These are phyloP conservation scores for Neodiprion pinetum DNA, from an alignment of 1,140 invertebrate genomes.

Conservation along the genomic window DNA sequence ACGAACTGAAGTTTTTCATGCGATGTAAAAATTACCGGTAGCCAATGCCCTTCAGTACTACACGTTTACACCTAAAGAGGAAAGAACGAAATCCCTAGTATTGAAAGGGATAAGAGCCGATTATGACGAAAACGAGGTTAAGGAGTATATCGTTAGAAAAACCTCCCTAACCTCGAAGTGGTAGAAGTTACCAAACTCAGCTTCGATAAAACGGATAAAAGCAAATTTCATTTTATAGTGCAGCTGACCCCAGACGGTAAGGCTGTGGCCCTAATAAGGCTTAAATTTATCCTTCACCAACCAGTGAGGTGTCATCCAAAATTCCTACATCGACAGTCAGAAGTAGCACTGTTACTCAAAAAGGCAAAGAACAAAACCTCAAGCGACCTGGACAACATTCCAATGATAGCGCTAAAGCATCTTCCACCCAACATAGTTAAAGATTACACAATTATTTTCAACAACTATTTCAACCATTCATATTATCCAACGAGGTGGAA, in stretches of 20 bases:
- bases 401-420: slow-evolving; percentile 29
- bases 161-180: too few relatives aligned
- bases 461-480: slow-evolving; percentile 26
- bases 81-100: not conserved
- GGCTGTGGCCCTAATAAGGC: not conserved
- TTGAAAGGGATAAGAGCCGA: too few relatives aligned
- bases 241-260: not conserved
- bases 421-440: slow-evolving; percentile 15
- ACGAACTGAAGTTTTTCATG: slow-evolving; percentile 3
- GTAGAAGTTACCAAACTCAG: too few relatives aligned
- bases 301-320: not conserved
- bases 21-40: slow-evolving; percentile 6
- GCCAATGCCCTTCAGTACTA: not conserved
- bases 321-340: too few relatives aligned
- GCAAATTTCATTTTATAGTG: too few relatives aligned
- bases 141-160: too few relatives aligned
- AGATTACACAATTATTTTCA: slow-evolving; percentile 23
- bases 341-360: not conserved
- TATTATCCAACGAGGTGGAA: slow-evolving; percentile 31
- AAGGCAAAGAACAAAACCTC: slow-evolving; percentile 34
- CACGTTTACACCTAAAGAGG: not conserved
- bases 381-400: slow-evolving; percentile 24
- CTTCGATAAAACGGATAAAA: too few relatives aligned
- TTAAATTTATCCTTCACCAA: slow-evolving; percentile 18
- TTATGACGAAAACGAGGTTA: too few relatives aligned